Conservation (phyloP, 2,888 invertebrate genomes). For the Anthrax anthrax region DNA sequence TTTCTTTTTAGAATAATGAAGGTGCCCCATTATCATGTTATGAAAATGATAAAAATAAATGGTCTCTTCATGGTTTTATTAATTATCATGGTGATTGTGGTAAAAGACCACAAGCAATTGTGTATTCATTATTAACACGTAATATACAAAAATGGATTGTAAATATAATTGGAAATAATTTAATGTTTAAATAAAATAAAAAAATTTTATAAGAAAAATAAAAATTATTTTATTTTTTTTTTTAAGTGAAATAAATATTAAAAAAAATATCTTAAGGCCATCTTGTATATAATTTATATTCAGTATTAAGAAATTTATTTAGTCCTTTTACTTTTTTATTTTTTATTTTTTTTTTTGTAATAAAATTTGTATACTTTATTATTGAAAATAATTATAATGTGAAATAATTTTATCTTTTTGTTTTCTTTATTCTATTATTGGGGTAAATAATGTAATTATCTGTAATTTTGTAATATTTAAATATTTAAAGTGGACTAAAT, state of each 20-base stretch:
- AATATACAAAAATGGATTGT: conserved; percentile 13
- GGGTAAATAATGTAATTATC: no score
- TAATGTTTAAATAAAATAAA: conserved; percentile 10
- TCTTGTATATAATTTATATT: conserved; percentile 6
- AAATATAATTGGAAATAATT: conserved; percentile 14
- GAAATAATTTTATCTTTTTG: no score
- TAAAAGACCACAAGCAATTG: conserved; percentile 40
- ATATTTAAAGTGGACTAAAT: no score
- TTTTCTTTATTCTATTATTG: no score
- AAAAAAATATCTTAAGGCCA: no score
- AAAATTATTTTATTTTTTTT: background rate
- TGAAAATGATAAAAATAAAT: conserved; percentile 36
- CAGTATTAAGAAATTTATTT: background rate
- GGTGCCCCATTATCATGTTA: conserved; percentile 52
- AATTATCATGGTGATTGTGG: conserved; percentile 46
- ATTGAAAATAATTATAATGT: no score
- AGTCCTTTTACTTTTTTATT: no score
- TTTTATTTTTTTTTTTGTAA: no score
- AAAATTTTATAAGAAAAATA: background rate
- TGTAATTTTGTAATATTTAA: no score
- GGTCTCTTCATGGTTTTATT: conserved; percentile 46
- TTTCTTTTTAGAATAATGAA: conserved; percentile 42
- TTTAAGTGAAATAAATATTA: no score
- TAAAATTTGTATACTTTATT: no score
- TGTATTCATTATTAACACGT: conserved; percentile 36